phyloP scores from a whole-genome alignment of 2,113 vertebrate genomes.

The Engystomops pustulosus region DNA sequence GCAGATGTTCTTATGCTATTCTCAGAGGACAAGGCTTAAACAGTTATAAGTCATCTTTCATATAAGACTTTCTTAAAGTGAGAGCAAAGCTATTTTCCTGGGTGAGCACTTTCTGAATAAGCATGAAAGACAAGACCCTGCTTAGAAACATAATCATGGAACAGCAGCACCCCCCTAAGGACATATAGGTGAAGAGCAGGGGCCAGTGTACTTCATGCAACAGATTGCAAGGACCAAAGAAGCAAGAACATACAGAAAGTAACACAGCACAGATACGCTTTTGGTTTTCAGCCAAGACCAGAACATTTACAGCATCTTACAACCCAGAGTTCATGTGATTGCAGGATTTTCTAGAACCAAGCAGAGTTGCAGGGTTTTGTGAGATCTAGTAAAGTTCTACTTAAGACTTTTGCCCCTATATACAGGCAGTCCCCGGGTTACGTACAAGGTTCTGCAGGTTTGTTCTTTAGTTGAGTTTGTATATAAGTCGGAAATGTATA shows the following conservation, averaged over 20 bases:
- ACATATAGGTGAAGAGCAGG: not conserved
- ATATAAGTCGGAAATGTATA: too few relatives aligned
- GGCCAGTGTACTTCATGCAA: not conserved
- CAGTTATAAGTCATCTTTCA: not conserved
- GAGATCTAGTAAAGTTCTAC: too few relatives aligned
- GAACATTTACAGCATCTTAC: too few relatives aligned
- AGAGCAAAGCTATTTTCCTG: not conserved
- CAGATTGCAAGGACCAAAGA: not conserved
- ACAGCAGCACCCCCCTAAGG: slow-evolving; percentile 4
- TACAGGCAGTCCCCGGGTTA: too few relatives aligned
- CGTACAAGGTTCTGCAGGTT: too few relatives aligned
- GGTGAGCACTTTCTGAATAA: not conserved
- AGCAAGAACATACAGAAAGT: not conserved
- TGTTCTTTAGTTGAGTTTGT: too few relatives aligned
- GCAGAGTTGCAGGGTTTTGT: too few relatives aligned
- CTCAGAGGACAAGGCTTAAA: slow-evolving; percentile 1
- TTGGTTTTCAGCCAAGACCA: too few relatives aligned
- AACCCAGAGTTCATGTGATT: too few relatives aligned
- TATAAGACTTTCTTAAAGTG: not conserved
- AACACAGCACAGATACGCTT: not conserved
- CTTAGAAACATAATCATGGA: not conserved
- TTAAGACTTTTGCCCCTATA: too few relatives aligned
- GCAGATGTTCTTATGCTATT: not conserved
- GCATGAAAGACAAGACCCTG: not conserved
- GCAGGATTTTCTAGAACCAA: too few relatives aligned